A percentile compares a stretch with the other conserved stretches of the same genome.
Conservation (phyloP, 2,797 vertebrate genomes). For the Siniperca obscura region DNA sequence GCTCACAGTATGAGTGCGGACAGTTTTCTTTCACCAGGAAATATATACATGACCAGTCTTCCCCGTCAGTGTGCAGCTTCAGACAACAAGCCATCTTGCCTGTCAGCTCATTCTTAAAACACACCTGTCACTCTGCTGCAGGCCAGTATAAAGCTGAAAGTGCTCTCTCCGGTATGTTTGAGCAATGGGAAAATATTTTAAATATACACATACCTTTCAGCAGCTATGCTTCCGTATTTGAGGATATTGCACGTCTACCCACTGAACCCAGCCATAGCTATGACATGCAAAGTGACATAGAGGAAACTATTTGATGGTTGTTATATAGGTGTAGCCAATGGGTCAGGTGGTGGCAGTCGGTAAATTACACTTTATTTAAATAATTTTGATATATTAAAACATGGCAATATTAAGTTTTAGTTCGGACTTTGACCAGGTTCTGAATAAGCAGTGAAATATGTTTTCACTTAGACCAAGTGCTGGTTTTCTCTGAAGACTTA, state of each 20-base stretch:
- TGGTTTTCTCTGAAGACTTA: not conserved
- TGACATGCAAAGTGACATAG: constrained; percentile 77
- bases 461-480: not conserved
- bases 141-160: constrained; percentile 18
- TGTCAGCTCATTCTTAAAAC: constrained; percentile 55
- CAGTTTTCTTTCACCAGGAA: constrained; percentile 58
- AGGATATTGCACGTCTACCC: constrained; percentile 80
- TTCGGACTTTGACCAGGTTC: not conserved
- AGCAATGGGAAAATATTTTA: constrained; percentile 74
- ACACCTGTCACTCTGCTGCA: constrained; percentile 32
- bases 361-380: not conserved
- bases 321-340: not conserved
- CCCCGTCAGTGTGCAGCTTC: constrained; percentile 20
- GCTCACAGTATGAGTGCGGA: constrained; percentile 70
- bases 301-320: constrained; percentile 81
- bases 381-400: not conserved
- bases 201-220: constrained; percentile 72
- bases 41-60: constrained; percentile 37
- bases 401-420: not conserved
- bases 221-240: constrained; percentile 80
- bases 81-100: constrained; percentile 41
- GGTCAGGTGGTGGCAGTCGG: not conserved
- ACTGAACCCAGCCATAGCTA: constrained; percentile 35
- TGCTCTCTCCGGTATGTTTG: constrained; percentile 33
- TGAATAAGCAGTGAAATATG: not conserved